Percentiles rank a stretch among this genome's conserved stretches.
Evolutionary conservation across 2,888 invertebrate species (phyloP).

Genomic region (Hybos culiciformis): DNA sequence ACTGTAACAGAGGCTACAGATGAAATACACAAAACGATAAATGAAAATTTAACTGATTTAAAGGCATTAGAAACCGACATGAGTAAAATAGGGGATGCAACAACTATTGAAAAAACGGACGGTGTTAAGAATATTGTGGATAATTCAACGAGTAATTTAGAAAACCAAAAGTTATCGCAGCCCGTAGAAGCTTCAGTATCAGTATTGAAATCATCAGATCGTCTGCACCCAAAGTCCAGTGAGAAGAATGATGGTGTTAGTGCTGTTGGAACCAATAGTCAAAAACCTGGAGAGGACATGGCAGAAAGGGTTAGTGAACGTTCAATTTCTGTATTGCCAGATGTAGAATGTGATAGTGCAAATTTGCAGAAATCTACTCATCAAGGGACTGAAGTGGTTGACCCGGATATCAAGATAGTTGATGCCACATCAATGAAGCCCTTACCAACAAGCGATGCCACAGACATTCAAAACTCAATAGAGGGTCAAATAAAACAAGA

Average conservation of each 20-base stretch:
- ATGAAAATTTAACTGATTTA: slow-evolving; percentile 29
- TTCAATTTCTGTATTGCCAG: slow-evolving; percentile 43
- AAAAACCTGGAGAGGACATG: slow-evolving; percentile 15
- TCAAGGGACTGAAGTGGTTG: too few relatives aligned
- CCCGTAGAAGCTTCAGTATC: slow-evolving; percentile 35
- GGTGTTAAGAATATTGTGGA: slow-evolving; percentile 25
- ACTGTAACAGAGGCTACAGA: slow-evolving; percentile 29
- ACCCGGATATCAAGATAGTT: too few relatives aligned
- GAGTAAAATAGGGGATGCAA: slow-evolving; percentile 20
- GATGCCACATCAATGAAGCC: too few relatives aligned
- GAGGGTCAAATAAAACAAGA: too few relatives aligned
- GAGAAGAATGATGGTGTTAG: slow-evolving; percentile 12
- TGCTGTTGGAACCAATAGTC: slow-evolving; percentile 7
- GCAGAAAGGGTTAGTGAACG: slow-evolving; percentile 34
- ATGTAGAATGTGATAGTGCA: slow-evolving; percentile 46
- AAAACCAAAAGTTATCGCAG: slow-evolving; percentile 16
- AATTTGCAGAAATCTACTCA: slow-evolving; percentile 33
- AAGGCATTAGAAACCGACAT: slow-evolving; percentile 30
- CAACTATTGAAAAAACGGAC: slow-evolving; percentile 19
- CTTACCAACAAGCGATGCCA: too few relatives aligned
- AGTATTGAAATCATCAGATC: slow-evolving; percentile 17
- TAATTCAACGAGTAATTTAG: slow-evolving; percentile 15
- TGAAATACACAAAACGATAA: slow-evolving; percentile 32
- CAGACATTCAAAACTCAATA: too few relatives aligned
- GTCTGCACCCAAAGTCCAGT: slow-evolving; percentile 8